phyloP scores from a whole-genome alignment of 1,140 invertebrate genomes.

The Papilio machaon region DNA sequence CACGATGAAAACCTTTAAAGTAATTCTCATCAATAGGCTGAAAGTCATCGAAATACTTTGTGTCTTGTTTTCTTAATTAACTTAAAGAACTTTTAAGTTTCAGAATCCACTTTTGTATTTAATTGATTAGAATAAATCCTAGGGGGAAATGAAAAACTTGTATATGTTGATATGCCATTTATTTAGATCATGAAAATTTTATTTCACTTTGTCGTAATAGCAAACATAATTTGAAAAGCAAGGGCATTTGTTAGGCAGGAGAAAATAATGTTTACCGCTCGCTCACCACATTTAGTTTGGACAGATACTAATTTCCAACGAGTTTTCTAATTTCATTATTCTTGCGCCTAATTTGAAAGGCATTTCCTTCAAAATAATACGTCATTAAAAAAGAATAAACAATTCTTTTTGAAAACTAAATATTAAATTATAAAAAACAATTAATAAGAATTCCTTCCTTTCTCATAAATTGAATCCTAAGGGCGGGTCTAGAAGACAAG shows the following conservation, averaged over 20 bases:
- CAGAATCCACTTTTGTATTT: background rate
- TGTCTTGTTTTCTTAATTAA: background rate
- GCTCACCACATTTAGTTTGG: constrained; percentile 65
- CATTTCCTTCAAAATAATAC: constrained; percentile 17
- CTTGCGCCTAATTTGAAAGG: constrained; percentile 53
- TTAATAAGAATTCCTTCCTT: background rate
- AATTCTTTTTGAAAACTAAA: background rate
- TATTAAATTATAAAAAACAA: background rate
- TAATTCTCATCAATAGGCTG: constrained; percentile 16
- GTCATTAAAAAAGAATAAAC: background rate
- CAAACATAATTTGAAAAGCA: constrained; percentile 77
- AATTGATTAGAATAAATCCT: background rate
- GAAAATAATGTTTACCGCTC: constrained; percentile 70
- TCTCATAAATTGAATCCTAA: background rate
- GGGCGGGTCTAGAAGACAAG: background rate
- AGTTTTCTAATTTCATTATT: constrained; percentile 66
- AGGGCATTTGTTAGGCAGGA: constrained; percentile 41
- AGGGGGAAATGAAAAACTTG: background rate
- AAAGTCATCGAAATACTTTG: constrained; percentile 12
- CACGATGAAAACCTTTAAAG: constrained; percentile 46
- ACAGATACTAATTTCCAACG: constrained; percentile 71
- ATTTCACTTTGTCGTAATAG: constrained; percentile 53
- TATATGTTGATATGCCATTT: background rate
- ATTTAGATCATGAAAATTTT: background rate
- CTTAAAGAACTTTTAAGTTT: background rate